Conservation (phyloP, 2,888 invertebrate species). For the Euphydryas editha region DNA sequence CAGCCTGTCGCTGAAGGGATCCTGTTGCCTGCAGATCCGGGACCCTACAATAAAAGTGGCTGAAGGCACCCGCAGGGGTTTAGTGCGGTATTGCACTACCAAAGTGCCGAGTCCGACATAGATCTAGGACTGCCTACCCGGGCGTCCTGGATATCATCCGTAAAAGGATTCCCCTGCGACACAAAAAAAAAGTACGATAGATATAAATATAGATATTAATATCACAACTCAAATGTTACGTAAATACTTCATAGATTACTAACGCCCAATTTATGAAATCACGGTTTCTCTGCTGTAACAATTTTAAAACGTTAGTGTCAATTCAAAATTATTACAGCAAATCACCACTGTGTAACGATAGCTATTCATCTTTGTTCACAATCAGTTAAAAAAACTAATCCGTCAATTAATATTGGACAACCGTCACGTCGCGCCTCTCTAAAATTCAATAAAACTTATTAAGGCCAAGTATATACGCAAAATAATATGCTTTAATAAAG, state of each 20-base stretch:
- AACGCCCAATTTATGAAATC: constrained; percentile 17
- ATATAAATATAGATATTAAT: not conserved
- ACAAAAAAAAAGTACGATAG: no score
- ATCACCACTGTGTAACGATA: constrained; percentile 25
- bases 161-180: no score
- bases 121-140: no score
- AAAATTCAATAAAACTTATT: constrained; percentile 36
- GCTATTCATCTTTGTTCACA: constrained; percentile 47
- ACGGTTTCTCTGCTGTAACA: constrained; percentile 16
- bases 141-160: no score
- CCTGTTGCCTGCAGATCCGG: no score
- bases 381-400: constrained; percentile 64
- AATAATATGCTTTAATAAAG: not conserved
- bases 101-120: no score
- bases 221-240: constrained; percentile 3
- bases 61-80: no score
- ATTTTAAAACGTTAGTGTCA: constrained; percentile 24
- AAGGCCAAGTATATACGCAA: constrained; percentile 32
- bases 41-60: no score
- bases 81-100: no score
- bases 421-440: constrained; percentile 41
- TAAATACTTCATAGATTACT: constrained; percentile 12
- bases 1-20: no score
- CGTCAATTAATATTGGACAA: constrained; percentile 60
- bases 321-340: not conserved